Base-by-base conservation (phyloP, 2,888 invertebrate genomes). In the Corbicula japonica region DNA sequence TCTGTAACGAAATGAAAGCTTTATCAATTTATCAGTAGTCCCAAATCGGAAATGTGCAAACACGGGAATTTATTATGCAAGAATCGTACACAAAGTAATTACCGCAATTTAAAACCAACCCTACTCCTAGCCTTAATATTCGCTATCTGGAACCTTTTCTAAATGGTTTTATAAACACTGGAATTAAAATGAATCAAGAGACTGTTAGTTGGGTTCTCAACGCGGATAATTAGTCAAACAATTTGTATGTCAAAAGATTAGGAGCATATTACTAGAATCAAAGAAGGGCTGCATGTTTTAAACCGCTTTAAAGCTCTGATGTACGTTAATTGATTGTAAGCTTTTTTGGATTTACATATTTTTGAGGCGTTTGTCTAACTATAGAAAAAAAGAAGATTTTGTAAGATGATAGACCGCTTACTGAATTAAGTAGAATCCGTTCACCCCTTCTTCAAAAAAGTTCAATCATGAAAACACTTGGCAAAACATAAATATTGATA, bases 11-110 rank as follows among this genome's bases (percentile, higher is more conserved):
- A 72, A 21, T 62, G 54, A 72, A 61, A 62, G 62, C 50, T 72
- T 72, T 72, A 72, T 63, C 71, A 72, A 72, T 72, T 72, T 72
- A 72, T 72, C 71, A 72, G 44, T 26, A 41, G 41, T 2, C 38
- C 54, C 41, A 72, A 78, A 78, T 78, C 78, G 58, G 62, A 52
- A 68, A 68, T 58, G 54, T 44, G 52, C 66, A 80, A 80, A 80
- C 80, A 71, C 41, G 56, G 56, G 80, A 71, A 80, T 80, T 80
- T 80, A 80, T 80, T 75, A 80, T 41, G 66, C 58, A 66, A 71
- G 44, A 34, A n/a, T n/a, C 62, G 50, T 75, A 80, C 50, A 80
- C 80, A 80, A 80, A 26, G 80, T 80, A 75, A 80, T 80, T 80
- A 80, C 54, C 44, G 21, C 80, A 76, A 80, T 80, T 80, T 80